Evolutionary conservation across 92 coral and sea anemone genomes (phyloP).

Genomic region (Zoanthus gigantus): DNA sequence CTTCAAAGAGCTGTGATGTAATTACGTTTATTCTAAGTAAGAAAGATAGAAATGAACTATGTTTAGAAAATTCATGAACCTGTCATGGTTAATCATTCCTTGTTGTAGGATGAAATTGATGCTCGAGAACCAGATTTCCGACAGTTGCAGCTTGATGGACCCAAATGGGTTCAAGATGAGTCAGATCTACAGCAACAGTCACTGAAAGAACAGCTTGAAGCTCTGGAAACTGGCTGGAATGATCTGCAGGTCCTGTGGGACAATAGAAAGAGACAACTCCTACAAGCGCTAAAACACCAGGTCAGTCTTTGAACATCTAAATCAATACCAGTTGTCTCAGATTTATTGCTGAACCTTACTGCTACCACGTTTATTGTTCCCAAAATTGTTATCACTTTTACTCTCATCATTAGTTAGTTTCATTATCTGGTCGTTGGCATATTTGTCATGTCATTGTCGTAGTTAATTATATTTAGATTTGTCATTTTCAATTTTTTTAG

Average conservation of each 20-base stretch:
- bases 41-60: no score
- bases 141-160: constrained; percentile 87
- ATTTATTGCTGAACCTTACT: neutral
- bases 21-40: no score
- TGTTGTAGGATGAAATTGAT: constrained; percentile 89
- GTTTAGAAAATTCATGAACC: no score
- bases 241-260: constrained; percentile 93
- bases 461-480: no score
- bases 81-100: neutral
- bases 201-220: constrained; percentile 93
- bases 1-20: no score
- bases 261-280: constrained; percentile 91
- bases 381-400: neutral
- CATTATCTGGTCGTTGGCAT: no score
- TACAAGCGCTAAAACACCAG: constrained; percentile 95
- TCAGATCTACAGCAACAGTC: constrained; percentile 98
- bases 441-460: no score
- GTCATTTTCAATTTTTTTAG: no score
- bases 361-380: neutral
- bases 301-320: constrained; percentile 37
- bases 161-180: constrained; percentile 99
- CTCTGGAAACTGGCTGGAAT: constrained; percentile 92
- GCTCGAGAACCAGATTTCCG: constrained; percentile 93
- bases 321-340: neutral
- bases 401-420: no score